phyloP scores from a whole-genome alignment of 2,113 vertebrate genomes.

The Tricholaema leucomelas region DNA sequence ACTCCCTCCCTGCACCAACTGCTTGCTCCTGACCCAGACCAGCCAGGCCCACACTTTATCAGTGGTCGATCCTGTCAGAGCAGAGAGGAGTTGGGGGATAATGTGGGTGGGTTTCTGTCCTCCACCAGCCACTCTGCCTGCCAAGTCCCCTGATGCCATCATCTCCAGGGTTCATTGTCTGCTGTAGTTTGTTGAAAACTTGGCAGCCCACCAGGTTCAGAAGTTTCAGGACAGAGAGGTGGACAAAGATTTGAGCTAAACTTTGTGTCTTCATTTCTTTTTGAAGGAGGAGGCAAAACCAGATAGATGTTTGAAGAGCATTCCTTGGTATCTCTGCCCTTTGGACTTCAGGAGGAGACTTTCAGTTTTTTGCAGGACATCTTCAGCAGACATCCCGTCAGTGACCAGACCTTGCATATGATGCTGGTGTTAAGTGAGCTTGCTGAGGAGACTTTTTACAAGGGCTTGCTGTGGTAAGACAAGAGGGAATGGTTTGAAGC shows the following conservation, averaged over 20 bases:
- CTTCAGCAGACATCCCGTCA: neutral
- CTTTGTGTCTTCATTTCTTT: neutral
- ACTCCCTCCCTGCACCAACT: neutral
- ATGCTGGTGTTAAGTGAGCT: neutral
- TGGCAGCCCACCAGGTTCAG: neutral
- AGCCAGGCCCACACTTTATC: neutral
- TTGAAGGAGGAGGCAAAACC: neutral
- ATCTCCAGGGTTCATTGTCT: neutral
- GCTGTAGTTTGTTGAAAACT: neutral
- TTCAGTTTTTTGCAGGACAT: neutral
- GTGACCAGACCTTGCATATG: neutral
- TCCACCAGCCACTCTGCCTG: neutral
- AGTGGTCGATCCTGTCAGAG: neutral
- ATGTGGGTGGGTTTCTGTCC: neutral
- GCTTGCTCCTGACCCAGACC: neutral
- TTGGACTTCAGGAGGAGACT: neutral
- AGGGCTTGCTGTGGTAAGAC: too few species aligned
- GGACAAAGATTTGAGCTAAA: neutral
- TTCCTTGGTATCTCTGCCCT: neutral
- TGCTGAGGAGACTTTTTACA: neutral
- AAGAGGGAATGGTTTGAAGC: too few species aligned
- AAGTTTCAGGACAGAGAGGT: neutral
- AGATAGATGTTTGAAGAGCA: neutral
- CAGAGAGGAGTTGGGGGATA: rapidly evolving
- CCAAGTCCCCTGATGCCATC: neutral